Percentiles rank a stretch among this genome's conserved stretches.
These are phyloP conservation scores for Carlito syrichta DNA, from an alignment of 2,113 vertebrate genomes.

Conservation along the genomic window DNA sequence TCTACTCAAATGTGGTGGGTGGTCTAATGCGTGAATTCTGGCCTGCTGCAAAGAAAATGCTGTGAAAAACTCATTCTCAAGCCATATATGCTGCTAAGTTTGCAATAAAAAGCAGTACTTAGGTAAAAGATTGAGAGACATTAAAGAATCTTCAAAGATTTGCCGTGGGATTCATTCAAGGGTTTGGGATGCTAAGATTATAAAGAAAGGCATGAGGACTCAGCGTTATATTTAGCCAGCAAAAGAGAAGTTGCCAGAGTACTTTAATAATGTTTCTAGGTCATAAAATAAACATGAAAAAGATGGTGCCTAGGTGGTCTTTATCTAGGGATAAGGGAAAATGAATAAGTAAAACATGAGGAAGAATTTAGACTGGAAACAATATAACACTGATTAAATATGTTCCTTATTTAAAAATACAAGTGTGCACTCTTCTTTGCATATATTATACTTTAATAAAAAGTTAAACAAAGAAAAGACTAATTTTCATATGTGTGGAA, in stretches of 20 bases:
- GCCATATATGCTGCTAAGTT: neutral
- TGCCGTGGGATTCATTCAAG: slow-evolving; percentile 17
- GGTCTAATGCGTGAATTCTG: neutral
- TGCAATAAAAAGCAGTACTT: neutral
- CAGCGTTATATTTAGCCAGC: neutral
- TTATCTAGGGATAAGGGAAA: neutral
- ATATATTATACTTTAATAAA: neutral
- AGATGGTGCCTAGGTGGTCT: neutral
- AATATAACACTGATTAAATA: neutral
- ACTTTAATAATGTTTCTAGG: slow-evolving; percentile 6
- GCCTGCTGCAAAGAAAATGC: neutral
- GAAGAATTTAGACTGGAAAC: neutral
- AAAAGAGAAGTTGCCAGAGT: neutral
- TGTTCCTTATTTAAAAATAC: neutral
- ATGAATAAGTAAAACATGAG: neutral
- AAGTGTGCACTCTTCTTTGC: neutral
- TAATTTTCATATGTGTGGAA: neutral
- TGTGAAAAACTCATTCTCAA: slow-evolving; percentile 35
- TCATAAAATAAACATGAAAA: neutral
- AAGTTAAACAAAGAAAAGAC: neutral
- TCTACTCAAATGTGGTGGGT: slow-evolving; percentile 37
- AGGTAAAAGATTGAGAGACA: neutral
- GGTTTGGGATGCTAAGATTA: neutral
- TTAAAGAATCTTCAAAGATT: slow-evolving; percentile 7
- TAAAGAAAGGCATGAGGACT: neutral